A percentile compares a stretch with the other conserved stretches of the same genome.
phyloP scores from a whole-genome alignment of 1,140 invertebrate genomes.

The Pogonognathellus flavescens region DNA sequence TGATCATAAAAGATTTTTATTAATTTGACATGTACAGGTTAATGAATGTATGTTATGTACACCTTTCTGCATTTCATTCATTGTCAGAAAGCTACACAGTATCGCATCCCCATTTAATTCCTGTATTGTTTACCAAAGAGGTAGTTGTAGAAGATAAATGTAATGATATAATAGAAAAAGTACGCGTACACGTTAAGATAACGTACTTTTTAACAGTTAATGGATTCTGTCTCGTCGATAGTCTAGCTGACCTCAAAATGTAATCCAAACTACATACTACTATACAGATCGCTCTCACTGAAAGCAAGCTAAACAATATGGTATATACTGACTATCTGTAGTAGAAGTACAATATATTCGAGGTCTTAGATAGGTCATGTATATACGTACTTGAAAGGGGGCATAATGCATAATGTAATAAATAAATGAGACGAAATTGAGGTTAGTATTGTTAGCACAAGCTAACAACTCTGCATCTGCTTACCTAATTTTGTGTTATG shows the following conservation, averaged over 20 bases:
- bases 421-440: conserved; percentile 13
- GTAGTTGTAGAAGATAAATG: no score
- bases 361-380: conserved; percentile 26
- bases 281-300: background rate
- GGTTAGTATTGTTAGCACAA: background rate
- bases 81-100: no score
- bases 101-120: no score
- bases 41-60: no score
- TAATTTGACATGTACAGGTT: no score
- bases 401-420: background rate
- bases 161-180: no score
- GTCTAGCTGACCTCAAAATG: background rate
- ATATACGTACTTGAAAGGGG: conserved; percentile 28
- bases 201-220: no score
- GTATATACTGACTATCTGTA: background rate
- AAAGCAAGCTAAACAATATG: background rate
- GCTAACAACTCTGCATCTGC: background rate
- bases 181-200: no score
- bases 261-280: background rate
- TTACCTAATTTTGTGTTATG: conserved; percentile 35
- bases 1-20: no score
- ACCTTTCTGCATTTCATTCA: no score
- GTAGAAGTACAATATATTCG: background rate
- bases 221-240: no score
- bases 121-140: no score